phyloP scores from a whole-genome alignment of 1,140 invertebrate species.

The Conus ventricosus region DNA sequence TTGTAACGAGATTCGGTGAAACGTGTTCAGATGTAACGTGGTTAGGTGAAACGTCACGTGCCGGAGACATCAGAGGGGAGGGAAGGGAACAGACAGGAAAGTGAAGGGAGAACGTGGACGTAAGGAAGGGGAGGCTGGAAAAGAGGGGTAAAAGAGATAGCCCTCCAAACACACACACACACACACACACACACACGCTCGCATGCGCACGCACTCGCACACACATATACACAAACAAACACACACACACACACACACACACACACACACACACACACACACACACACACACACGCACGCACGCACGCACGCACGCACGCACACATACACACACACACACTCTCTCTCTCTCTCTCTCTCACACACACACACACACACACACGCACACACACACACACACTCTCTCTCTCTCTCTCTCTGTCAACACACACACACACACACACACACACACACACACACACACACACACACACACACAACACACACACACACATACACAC shows the following conservation, averaged over 20 bases:
- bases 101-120: too few species aligned
- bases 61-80: too few species aligned
- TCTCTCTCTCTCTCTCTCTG: too few species aligned
- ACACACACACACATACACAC: too few species aligned
- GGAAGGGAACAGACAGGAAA: too few species aligned
- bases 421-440: background rate
- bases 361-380: conserved; percentile 10
- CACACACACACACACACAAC: too few species aligned
- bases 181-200: background rate
- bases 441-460: too few species aligned
- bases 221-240: background rate
- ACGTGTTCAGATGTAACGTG: too few species aligned
- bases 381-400: background rate
- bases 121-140: too few species aligned
- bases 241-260: background rate
- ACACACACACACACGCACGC: background rate
- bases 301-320: background rate
- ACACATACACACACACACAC: background rate
- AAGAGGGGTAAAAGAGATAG: too few species aligned
- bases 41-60: too few species aligned
- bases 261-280: background rate
- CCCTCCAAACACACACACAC: background rate
- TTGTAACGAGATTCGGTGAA: too few species aligned
- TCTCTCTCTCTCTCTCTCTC: background rate
- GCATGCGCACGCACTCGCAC: background rate